These are phyloP conservation scores for Penaeus chinensis DNA, from an alignment of 1,140 invertebrate genomes.

Conservation along the genomic window DNA sequence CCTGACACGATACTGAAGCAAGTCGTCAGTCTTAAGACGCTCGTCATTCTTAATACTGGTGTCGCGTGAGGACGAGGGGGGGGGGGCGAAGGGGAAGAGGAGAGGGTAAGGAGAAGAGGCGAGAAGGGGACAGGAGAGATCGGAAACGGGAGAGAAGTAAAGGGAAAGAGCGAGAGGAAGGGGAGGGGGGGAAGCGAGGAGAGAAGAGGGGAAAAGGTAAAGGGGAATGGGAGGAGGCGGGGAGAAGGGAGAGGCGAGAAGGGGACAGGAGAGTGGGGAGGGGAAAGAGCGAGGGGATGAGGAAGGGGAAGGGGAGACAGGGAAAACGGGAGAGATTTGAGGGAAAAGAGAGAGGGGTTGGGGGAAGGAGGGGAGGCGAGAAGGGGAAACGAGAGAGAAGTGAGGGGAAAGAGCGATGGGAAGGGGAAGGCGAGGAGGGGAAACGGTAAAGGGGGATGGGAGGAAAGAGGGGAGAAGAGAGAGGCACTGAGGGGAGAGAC, in stretches of 20 bases:
- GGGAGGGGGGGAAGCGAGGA: not conserved
- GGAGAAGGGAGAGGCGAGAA: not conserved
- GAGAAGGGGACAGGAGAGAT: too few relatives aligned
- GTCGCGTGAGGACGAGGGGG: not conserved
- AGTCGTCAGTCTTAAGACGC: too few relatives aligned
- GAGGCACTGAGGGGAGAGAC: too few relatives aligned
- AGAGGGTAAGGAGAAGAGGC: not conserved
- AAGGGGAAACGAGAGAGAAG: not conserved
- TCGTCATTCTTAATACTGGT: too few relatives aligned
- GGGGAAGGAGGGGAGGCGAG: slow-evolving; percentile 1
- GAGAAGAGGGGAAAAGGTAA: not conserved
- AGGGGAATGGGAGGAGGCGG: not conserved
- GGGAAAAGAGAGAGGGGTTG: not conserved
- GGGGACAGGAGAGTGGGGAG: too few relatives aligned
- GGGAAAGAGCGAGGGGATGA: not conserved
- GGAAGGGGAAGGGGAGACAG: too few relatives aligned
- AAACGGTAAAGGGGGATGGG: not conserved
- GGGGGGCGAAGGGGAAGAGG: not conserved
- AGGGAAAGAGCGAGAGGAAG: slow-evolving; percentile 1
- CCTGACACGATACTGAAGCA: too few relatives aligned
- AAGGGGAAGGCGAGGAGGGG: not conserved
- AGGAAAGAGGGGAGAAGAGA: too few relatives aligned
- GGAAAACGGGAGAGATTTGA: too few relatives aligned
- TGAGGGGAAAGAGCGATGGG: not conserved
- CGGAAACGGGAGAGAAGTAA: not conserved